Evolutionary conservation across 2,888 invertebrate species (phyloP).

Genomic region (Lomographa bimaculata): DNA sequence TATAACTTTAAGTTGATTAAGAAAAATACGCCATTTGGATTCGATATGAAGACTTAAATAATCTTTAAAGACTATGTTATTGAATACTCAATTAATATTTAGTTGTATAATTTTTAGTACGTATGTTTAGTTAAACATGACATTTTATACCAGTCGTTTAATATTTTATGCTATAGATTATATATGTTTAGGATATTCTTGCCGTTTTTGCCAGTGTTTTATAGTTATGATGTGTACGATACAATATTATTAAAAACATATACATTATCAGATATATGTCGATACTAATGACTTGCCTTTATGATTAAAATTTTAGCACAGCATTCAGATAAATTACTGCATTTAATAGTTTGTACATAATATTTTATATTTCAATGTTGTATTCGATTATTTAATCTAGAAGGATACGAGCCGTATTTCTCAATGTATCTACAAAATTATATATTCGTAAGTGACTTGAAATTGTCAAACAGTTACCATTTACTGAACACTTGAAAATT

Average conservation of each 20-base stretch:
- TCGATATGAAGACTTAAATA: constrained; percentile 10
- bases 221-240: too few relatives aligned
- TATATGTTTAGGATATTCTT: constrained; percentile 11
- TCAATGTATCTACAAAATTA: too few relatives aligned
- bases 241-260: too few relatives aligned
- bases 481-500: constrained; percentile 1
- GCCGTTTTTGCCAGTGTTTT: constrained; percentile 24
- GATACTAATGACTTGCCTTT: constrained; percentile 52
- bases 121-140: too few relatives aligned
- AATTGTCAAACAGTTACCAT: constrained; percentile 8
- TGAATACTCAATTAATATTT: constrained; percentile 19
- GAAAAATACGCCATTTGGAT: too few relatives aligned
- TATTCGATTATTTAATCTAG: constrained; percentile 36
- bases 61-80: constrained; percentile 19
- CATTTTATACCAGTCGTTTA: constrained; percentile 10
- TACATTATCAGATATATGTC: constrained; percentile 40
- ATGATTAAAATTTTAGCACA: constrained; percentile 30
- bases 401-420: too few relatives aligned
- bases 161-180: constrained; percentile 12
- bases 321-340: constrained; percentile 37
- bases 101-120: constrained; percentile 1
- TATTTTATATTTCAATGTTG: constrained; percentile 31
- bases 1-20: too few relatives aligned
- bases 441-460: constrained; percentile 3
- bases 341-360: constrained; percentile 51